Percentiles rank a stretch among this genome's conserved stretches.
Conservation (phyloP, 2,797 vertebrate genomes). For the Taeniopygia guttata region DNA sequence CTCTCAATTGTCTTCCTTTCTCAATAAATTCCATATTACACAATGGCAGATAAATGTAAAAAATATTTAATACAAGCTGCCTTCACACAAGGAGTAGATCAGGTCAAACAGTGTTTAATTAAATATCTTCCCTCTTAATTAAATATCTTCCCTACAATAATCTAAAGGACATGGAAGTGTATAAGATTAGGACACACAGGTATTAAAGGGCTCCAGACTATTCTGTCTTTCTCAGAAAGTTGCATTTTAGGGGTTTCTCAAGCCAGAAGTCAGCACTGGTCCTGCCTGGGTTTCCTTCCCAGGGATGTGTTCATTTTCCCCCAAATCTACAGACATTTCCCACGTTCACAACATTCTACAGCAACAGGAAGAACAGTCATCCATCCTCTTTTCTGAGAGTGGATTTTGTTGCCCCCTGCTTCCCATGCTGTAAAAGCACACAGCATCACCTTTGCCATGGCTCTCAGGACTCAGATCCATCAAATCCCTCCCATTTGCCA, state of each 20-base stretch:
- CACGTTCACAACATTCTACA: neutral
- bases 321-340: neutral
- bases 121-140: neutral
- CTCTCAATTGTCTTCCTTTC: neutral
- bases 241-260: neutral
- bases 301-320: neutral
- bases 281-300: neutral
- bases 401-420: slow-evolving; percentile 38
- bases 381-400: neutral
- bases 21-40: neutral
- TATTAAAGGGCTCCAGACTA: neutral
- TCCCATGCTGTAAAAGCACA: slow-evolving; percentile 3
- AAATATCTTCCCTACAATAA: neutral
- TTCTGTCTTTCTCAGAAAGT: neutral
- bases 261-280: neutral
- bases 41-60: neutral
- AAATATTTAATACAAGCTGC: neutral
- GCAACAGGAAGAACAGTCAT: neutral
- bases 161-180: neutral
- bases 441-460: neutral
- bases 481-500: neutral
- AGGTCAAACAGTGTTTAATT: neutral
- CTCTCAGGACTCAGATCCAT: neutral
- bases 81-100: neutral
- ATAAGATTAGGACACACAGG: rapidly evolving